Evolutionary conservation across 2,888 invertebrate species (phyloP), one percentile per base, ranked within the genome.

Genomic region (Clivina fossor): DNA sequence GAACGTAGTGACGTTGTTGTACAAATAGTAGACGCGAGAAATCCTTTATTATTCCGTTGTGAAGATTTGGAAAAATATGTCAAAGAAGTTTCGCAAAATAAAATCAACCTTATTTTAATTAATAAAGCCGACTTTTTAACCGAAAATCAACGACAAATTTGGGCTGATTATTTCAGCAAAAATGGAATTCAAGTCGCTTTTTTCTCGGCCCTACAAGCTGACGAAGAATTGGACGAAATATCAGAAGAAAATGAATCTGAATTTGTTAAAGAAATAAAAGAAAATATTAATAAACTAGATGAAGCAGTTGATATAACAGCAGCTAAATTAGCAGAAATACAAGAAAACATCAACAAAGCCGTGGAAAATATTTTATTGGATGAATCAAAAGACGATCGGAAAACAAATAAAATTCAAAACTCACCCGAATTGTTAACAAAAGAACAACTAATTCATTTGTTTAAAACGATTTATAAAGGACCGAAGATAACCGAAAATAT

Each of bases 41-140:
- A 98, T 78, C 99, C 99, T 1, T 74, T 97, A 40, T 75, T 99
- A 4, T 76, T 73, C 49, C 85, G 93, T 49, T 96, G 93, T 75
- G 84, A 86, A 66, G 99, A 99, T 76, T 77, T 99, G 49, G 96
- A 96, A 65, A 75, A 75, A 11, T 95, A 93, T 70, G 90, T 92
- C 0, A 82, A 82, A 61, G 92, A 93, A 74, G 80, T 92, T 1
- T 80, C 84, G 62, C 63, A 75, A 0, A 70, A 78, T 13, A 93
- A 94, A 71, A 75, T 81, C 58, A 92, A 89, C 70, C 77, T 97
- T 68, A 79, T 99, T 24, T 77, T 99, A 22, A 76, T 98, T 18
- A 99, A 99, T 74, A 99, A 99, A 72, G 91, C 98, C 0, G 99
- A 99, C 73, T 86, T 92, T 67, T 80, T 97, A 11, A 91, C 84